Evolutionary conservation across 2,113 vertebrate species (phyloP).

Genomic region (Oncorhynchus masou): DNA sequence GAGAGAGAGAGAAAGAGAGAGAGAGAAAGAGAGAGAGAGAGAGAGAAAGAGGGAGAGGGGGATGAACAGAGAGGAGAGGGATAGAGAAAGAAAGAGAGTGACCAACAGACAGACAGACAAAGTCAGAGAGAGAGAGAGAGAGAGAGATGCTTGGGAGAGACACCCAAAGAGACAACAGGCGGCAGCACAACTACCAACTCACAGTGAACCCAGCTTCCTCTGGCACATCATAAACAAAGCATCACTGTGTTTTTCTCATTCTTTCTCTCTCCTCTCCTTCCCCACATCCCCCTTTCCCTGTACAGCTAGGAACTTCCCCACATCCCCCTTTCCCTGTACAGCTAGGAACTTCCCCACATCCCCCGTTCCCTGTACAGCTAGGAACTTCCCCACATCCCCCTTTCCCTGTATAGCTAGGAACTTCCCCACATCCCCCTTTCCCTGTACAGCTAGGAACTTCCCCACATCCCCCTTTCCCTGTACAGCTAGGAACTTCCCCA

Average conservation of each 20-base stretch:
- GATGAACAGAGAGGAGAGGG: too few species aligned
- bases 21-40: too few species aligned
- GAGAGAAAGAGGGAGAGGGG: too few species aligned
- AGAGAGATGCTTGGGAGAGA: too few species aligned
- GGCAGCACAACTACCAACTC: background rate
- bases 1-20: too few species aligned
- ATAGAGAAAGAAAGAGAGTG: too few species aligned
- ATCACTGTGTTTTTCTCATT: conserved; percentile 19
- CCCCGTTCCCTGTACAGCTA: conserved; percentile 55
- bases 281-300: conserved; percentile 38
- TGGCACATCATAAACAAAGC: conserved; percentile 35
- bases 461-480: conserved; percentile 49
- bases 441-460: conserved; percentile 48
- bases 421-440: conserved; percentile 41
- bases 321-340: conserved; percentile 51
- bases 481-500: conserved; percentile 47
- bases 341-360: conserved; percentile 42
- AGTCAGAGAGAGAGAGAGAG: too few species aligned
- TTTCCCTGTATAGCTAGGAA: conserved; percentile 50
- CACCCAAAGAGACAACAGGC: background rate
- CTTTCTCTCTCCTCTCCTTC: conserved; percentile 31
- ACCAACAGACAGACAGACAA: too few species aligned
- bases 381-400: conserved; percentile 36
- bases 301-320: conserved; percentile 47
- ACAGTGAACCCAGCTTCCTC: conserved; percentile 19